Conservation (phyloP, 2,888 invertebrate species). For the Bruchidius siliquastri region DNA sequence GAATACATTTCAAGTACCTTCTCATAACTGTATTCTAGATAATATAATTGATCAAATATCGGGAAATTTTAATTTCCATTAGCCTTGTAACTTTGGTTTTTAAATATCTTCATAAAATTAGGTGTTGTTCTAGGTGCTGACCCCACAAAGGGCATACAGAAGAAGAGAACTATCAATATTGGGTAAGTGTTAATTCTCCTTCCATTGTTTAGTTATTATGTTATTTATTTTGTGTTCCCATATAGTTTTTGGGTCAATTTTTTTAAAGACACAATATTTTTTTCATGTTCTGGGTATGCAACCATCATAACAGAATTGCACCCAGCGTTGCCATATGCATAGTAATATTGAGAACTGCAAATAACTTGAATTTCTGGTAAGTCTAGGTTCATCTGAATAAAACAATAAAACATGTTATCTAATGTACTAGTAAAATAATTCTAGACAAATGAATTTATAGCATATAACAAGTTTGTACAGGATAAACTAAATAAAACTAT, state of each 20-base stretch:
- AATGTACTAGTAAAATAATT: too few relatives aligned
- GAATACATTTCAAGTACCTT: background rate
- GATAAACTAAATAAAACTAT: too few relatives aligned
- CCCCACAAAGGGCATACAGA: slow-evolving; percentile 75
- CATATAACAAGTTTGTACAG: too few relatives aligned
- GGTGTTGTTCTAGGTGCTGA: slow-evolving; percentile 62
- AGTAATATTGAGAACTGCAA: background rate
- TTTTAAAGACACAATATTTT: slow-evolving; percentile 2
- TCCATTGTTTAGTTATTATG: background rate
- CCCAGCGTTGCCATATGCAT: background rate
- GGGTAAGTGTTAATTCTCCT: slow-evolving; percentile 56
- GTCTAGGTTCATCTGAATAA: too few relatives aligned
- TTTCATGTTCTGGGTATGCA: slow-evolving; percentile 3
- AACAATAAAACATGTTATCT: too few relatives aligned
- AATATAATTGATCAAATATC: too few relatives aligned
- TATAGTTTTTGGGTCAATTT: background rate
- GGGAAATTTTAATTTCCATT: too few relatives aligned
- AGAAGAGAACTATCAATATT: slow-evolving; percentile 74
- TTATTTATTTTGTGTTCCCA: background rate
- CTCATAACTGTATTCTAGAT: too few relatives aligned
- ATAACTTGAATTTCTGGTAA: too few relatives aligned
- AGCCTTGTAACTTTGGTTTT: too few relatives aligned
- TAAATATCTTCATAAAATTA: background rate
- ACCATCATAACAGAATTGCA: slow-evolving; percentile 6
- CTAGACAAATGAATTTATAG: too few relatives aligned